Base-by-base conservation (phyloP, 2,797 vertebrate genomes). In the Podarcis lilfordi region DNA sequence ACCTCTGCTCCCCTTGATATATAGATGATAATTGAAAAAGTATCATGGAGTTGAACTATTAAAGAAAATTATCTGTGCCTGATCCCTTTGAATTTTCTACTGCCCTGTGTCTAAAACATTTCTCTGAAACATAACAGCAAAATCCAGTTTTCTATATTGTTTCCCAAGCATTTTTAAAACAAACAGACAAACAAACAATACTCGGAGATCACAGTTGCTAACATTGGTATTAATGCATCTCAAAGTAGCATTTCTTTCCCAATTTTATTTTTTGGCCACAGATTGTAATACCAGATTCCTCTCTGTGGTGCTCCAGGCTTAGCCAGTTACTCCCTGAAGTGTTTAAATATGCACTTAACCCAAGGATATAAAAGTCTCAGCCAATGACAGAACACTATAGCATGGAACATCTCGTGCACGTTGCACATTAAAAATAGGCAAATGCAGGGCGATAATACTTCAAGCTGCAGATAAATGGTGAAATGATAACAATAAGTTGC, bases 401-500 rank as follows among this genome's bases (percentile, higher is more conserved):
- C 23, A 27, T 23, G 69, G 66, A 74, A 50, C 15, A 80, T 75
- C 69, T 74, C 10, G 4, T 37, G 45, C n/a, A 13, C 23, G 21
- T 69, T 17, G 5, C 2, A 71, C 35, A 19, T n/a, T 89, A 90
- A 86, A 91, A 92, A 6, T 79, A 86, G 55, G 29, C 19, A 90
- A 78, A 71, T 2, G 81, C 86, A 15, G 1, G 4, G 5, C 55
- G 37, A 27, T 23, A 88, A 37, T 0, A 0, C 85, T 78, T 59
- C 61, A 15, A 55, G 2, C 40, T 21, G 45, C 43, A 80, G 82
- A 85, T 3, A 64, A 64, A 32, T 61, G 84, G 80, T 4, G 68
- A 80, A 86, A 40, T 9, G 29, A 69, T 75, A 69, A 37, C 76
- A 40, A 50, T 29, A 45, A 35, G 78, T 45, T 90, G 45, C 69